Percentiles rank a stretch among this genome's conserved stretches.
phyloP scores from a whole-genome alignment of 2,113 vertebrate species.

The Lepus europaeus region DNA sequence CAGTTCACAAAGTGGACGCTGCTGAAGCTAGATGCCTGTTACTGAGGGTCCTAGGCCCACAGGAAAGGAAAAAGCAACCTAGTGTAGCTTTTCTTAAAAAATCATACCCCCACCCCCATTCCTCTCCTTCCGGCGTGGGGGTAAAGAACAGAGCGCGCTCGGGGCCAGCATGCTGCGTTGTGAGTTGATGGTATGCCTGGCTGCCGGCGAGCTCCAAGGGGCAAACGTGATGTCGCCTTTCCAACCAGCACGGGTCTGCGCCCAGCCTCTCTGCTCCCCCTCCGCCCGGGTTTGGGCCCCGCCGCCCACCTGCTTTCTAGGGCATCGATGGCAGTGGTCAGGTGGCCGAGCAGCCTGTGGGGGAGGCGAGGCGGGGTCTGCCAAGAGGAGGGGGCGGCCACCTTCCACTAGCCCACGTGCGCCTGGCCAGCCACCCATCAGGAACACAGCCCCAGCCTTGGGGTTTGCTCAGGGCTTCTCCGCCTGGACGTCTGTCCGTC shows the following conservation, averaged over 20 bases:
- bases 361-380: not conserved
- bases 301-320: not conserved
- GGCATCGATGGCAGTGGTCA: not conserved
- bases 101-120: not conserved
- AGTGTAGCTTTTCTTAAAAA: not conserved
- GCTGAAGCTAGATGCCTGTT: not conserved
- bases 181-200: not conserved
- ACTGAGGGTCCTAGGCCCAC: not conserved
- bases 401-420: not conserved
- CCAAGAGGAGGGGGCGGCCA: rapidly evolving
- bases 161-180: not conserved
- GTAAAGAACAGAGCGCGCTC: not conserved
- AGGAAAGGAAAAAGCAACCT: conserved; percentile 46
- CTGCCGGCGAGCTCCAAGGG: not conserved
- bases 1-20: not conserved
- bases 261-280: not conserved
- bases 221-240: not conserved
- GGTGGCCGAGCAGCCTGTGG: rapidly evolving
- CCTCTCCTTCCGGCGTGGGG: not conserved
- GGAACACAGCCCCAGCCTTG: not conserved
- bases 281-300: not conserved
- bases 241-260: not conserved
- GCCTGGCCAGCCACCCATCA: not conserved
- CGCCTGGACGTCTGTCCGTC: too few species aligned
- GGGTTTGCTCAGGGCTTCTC: not conserved